Evolutionary conservation across 2,113 vertebrate species (phyloP), one percentile per base, ranked within the genome.

Genomic region (Perca flavescens): DNA sequence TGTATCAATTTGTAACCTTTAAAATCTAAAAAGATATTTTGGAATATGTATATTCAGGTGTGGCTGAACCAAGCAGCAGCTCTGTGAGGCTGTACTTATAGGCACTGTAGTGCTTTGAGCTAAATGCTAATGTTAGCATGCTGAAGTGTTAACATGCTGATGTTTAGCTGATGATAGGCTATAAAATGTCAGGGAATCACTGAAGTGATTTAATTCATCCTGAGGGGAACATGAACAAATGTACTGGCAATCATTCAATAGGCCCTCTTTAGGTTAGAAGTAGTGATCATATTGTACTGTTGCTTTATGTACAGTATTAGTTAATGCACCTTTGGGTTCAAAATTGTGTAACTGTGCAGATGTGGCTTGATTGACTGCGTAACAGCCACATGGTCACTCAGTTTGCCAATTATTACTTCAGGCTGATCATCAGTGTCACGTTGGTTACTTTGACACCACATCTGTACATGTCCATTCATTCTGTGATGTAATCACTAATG

Each of bases 401-500:
- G 74, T 65, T 71, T 76, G 75, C 71, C 62, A 12, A 14, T n/a
- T 63, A 73, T 76, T 68, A 84, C 87, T 84, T 71, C 63, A 31
- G 88, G 84, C 79, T 66, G 57, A 73, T 77, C 74, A 69, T 50
- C 66, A 72, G 60, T 11, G 25, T 69, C 77, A 65, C 80, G 31
- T 74, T 74, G 79, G 75, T 76, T 84, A 86, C 80, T 85, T 91
- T 75, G 36, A 70, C 22, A 31, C 61, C 82, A 87, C 84, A 92
- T 91, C 83, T 92, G 91, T 76, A 85, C 83, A 43, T 14, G 74
- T 62, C 8, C 17, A 9, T 72, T 82, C 58, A 62, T 40, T 76
- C 62, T 61, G 74, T 93, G 87, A 92, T 91, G 83, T 92, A 93
- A 94, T 50, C 77, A 61, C 58, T 53, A 66, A 82, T 86, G 74